phyloP scores from a whole-genome alignment of 1,140 invertebrate genomes.

The Pemphigus obesinymphae region DNA sequence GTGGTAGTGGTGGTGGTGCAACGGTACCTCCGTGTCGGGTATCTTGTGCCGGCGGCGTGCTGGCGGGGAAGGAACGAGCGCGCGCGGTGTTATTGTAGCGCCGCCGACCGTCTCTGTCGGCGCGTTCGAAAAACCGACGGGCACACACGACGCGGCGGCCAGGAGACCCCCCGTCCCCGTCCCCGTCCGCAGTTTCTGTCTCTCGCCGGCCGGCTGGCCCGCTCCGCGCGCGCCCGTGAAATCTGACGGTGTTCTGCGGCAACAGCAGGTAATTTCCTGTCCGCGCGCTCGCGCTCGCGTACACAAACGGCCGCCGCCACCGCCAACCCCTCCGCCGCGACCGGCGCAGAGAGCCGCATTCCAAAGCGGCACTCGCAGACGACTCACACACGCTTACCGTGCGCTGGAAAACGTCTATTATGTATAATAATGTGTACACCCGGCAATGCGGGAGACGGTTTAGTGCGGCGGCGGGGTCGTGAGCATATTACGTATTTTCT shows the following conservation, averaged over 20 bases:
- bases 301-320: background rate
- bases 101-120: background rate
- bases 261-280: slow-evolving; percentile 39
- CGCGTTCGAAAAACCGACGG: background rate
- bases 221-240: slow-evolving; percentile 4
- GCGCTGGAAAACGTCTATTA: slow-evolving; percentile 9
- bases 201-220: background rate
- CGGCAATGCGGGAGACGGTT: background rate
- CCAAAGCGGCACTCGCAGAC: background rate
- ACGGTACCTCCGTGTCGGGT: background rate
- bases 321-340: no score
- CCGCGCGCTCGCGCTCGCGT: background rate
- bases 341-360: slow-evolving; percentile 28
- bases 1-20: no score
- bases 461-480: background rate
- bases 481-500: background rate
- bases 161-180: background rate
- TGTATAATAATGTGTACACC: background rate
- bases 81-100: background rate
- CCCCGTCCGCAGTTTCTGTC: background rate
- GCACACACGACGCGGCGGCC: background rate
- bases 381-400: background rate
- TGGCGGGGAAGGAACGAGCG: background rate
- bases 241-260: background rate
- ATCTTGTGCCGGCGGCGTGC: background rate